These are phyloP conservation scores for Drosophila arawakana DNA, from an alignment of 1,140 invertebrate species.

Conservation along the genomic window DNA sequence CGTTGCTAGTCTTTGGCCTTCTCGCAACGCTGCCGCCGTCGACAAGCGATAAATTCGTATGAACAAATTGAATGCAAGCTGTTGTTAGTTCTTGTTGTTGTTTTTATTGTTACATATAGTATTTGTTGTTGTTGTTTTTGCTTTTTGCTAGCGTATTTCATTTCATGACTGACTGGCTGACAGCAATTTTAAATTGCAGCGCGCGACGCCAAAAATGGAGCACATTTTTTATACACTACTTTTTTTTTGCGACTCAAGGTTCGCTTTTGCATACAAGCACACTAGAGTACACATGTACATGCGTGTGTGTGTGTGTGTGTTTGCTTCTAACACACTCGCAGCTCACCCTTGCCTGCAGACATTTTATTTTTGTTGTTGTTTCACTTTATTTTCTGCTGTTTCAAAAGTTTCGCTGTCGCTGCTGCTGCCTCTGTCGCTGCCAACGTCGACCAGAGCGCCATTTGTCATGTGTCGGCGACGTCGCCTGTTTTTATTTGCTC, in stretches of 20 bases:
- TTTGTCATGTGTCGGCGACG: conserved; percentile 71
- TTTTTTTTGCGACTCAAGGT: conserved; percentile 76
- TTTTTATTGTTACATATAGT: conserved; percentile 30
- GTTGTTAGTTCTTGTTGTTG: conserved; percentile 30
- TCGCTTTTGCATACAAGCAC: conserved; percentile 50
- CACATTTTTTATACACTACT: conserved; percentile 47
- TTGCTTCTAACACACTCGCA: not conserved
- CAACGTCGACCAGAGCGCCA: conserved; percentile 62
- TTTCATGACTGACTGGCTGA: conserved; percentile 78
- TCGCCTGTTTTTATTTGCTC: conserved; percentile 67
- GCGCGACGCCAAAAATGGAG: conserved; percentile 76
- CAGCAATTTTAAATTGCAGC: conserved; percentile 77
- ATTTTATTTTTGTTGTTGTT: conserved; percentile 65
- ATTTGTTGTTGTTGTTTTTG: conserved; percentile 33
- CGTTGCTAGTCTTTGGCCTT: conserved; percentile 30
- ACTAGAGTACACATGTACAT: conserved; percentile 32
- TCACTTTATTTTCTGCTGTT: conserved; percentile 4
- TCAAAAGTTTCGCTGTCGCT: conserved; percentile 27
- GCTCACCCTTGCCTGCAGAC: conserved; percentile 60
- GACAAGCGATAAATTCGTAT: conserved; percentile 77
- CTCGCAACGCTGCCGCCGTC: conserved; percentile 3
- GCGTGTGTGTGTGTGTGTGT: not conserved
- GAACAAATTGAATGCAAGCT: conserved; percentile 71
- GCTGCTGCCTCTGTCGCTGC: conserved; percentile 10
- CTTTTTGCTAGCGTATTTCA: conserved; percentile 63